phyloP scores from a whole-genome alignment of 2,888 invertebrate genomes.

The Coelinius sp. region DNA sequence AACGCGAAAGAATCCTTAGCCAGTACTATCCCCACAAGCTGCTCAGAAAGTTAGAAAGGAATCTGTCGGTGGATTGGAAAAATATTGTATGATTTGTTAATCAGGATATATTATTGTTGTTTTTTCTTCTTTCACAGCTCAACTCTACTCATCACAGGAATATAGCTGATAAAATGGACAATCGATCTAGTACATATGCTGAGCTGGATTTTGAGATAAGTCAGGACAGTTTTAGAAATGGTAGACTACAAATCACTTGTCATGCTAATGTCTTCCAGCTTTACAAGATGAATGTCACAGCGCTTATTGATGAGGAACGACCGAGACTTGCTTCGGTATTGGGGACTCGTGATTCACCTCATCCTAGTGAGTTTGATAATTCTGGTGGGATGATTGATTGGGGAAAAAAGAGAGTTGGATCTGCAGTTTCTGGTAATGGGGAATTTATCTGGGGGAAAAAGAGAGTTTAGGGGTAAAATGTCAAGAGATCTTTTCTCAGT shows the following conservation, averaged over 20 bases:
- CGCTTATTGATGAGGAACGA: conserved; percentile 80
- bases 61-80: too few relatives aligned
- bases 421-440: neutral
- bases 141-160: conserved; percentile 63
- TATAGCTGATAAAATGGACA: conserved; percentile 51
- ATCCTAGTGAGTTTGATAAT: conserved; percentile 51
- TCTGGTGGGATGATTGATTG: neutral
- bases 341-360: conserved; percentile 78
- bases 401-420: neutral
- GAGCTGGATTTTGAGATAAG: conserved; percentile 78
- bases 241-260: conserved; percentile 78
- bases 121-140: conserved; percentile 57
- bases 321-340: conserved; percentile 83
- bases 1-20: too few relatives aligned
- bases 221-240: conserved; percentile 77
- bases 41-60: too few relatives aligned
- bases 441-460: neutral
- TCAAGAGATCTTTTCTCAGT: neutral
- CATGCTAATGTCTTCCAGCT: conserved; percentile 79
- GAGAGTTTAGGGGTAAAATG: neutral
- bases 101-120: neutral
- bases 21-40: too few relatives aligned
- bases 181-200: conserved; percentile 66
- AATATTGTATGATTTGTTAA: too few relatives aligned
- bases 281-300: conserved; percentile 76